A percentile compares a stretch with the other conserved stretches of the same genome.
Evolutionary conservation across 2,113 vertebrate species (phyloP).

Genomic region (Paradoxurus hermaphroditus): DNA sequence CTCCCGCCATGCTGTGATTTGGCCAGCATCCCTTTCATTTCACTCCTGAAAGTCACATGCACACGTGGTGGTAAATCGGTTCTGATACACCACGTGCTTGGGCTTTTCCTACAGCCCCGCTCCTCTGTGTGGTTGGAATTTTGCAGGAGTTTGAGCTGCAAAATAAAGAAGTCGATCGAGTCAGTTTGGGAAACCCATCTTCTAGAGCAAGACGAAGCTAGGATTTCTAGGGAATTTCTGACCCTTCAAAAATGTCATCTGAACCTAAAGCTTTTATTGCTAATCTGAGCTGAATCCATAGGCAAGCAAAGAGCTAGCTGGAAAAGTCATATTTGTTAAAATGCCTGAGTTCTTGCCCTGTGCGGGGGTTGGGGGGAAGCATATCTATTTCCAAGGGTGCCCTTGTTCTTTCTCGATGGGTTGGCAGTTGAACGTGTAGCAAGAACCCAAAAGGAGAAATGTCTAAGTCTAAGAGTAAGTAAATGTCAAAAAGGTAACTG

Average conservation of each 20-base stretch:
- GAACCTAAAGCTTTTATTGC: not conserved
- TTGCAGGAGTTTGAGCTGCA: not conserved
- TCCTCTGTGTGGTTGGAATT: not conserved
- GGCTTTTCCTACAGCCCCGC: not conserved
- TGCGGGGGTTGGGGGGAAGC: not conserved
- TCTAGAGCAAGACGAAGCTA: not conserved
- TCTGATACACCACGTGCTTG: slow-evolving; percentile 30
- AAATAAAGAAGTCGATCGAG: not conserved
- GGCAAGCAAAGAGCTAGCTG: not conserved
- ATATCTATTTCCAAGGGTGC: not conserved
- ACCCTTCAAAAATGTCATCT: slow-evolving; percentile 23
- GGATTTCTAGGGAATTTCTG: not conserved
- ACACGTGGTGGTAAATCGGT: not conserved
- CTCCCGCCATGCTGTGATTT: slow-evolving; percentile 48
- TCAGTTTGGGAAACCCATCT: not conserved
- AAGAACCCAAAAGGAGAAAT: slow-evolving; percentile 3
- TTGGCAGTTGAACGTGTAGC: not conserved
- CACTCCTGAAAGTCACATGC: slow-evolving; percentile 47
- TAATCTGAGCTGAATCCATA: not conserved
- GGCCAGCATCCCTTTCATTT: slow-evolving; percentile 58
- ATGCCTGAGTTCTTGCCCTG: not conserved
- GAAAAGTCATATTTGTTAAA: not conserved
- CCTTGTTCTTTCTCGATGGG: not conserved
- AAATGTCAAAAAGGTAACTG: not conserved
- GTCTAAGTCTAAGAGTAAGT: not conserved